phyloP scores from a whole-genome alignment of 2,797 vertebrate species.

The Austrolebias charrua region DNA sequence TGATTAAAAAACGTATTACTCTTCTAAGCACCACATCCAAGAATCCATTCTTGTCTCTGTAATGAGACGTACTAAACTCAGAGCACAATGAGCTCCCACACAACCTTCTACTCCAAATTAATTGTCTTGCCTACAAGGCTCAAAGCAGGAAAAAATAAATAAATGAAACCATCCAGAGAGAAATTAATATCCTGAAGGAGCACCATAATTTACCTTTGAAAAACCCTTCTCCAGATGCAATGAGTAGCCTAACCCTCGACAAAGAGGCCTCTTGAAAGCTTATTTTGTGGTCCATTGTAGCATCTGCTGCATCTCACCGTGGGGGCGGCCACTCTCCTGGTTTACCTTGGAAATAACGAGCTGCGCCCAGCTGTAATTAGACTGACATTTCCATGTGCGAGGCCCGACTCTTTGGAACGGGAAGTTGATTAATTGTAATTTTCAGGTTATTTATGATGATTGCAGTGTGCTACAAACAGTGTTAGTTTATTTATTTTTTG shows the following conservation, averaged over 20 bases:
- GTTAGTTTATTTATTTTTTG: too few relatives aligned
- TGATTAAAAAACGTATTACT: too few relatives aligned
- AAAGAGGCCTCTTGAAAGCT: slow-evolving; percentile 45
- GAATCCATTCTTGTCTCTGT: slow-evolving; percentile 17
- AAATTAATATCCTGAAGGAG: slow-evolving; percentile 32
- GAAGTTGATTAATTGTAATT: slow-evolving; percentile 60
- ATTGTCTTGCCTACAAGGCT: slow-evolving; percentile 39
- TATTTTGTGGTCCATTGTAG: slow-evolving; percentile 20
- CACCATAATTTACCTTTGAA: slow-evolving; percentile 12
- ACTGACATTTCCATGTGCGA: slow-evolving; percentile 71
- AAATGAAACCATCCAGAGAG: slow-evolving; percentile 1
- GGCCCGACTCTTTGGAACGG: slow-evolving; percentile 58
- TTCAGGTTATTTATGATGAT: slow-evolving; percentile 11
- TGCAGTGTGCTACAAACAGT: too few relatives aligned
- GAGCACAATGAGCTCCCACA: slow-evolving; percentile 25
- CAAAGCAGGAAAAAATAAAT: slow-evolving; percentile 1
- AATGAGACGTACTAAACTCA: slow-evolving; percentile 39
- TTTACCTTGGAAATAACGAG: slow-evolving; percentile 60
- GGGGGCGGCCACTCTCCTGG: slow-evolving; percentile 35
- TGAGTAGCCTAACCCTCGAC: slow-evolving; percentile 5
- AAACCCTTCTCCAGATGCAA: slow-evolving; percentile 32
- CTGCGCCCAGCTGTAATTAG: slow-evolving; percentile 64
- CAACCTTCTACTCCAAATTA: slow-evolving; percentile 43
- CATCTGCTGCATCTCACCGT: slow-evolving; percentile 14
- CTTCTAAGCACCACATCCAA: background rate